These are phyloP conservation scores for Heliconius nattereri DNA, from an alignment of 1,140 invertebrate genomes.

Conservation along the genomic window DNA sequence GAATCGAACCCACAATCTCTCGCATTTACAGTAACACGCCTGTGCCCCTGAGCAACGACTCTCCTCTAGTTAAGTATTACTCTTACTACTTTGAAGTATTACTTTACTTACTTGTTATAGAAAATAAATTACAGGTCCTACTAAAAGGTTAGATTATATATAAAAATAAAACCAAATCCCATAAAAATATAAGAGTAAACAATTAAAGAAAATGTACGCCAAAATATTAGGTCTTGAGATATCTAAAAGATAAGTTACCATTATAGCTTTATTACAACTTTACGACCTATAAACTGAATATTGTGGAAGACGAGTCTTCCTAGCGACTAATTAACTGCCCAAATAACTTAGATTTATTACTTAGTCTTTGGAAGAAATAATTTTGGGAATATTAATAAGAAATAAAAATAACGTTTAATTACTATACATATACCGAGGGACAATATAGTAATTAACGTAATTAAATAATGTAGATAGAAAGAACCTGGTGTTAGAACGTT, in stretches of 20 bases:
- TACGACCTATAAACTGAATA: conserved; percentile 6
- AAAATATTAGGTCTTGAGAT: conserved; percentile 10
- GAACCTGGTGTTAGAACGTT: no score
- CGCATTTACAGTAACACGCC: no score
- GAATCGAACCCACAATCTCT: no score
- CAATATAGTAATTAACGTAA: no score
- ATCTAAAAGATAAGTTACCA: background rate
- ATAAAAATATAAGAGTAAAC: conserved; percentile 10
- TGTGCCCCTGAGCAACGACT: no score
- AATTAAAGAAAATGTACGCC: background rate
- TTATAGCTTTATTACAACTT: background rate
- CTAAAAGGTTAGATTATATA: no score
- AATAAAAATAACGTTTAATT: background rate
- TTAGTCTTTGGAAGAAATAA: background rate
- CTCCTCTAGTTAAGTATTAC: no score
- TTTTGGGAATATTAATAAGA: background rate
- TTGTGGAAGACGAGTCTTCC: background rate
- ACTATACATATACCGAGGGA: no score
- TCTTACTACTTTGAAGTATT: no score
- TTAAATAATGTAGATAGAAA: no score
- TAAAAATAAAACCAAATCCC: background rate
- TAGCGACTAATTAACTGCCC: background rate
- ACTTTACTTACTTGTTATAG: no score
- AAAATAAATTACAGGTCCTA: no score
- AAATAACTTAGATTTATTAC: conserved; percentile 1